Percentiles rank a stretch among this genome's conserved stretches.
phyloP scores from a whole-genome alignment of 2,113 vertebrate species.

The Diglossa brunneiventris region DNA sequence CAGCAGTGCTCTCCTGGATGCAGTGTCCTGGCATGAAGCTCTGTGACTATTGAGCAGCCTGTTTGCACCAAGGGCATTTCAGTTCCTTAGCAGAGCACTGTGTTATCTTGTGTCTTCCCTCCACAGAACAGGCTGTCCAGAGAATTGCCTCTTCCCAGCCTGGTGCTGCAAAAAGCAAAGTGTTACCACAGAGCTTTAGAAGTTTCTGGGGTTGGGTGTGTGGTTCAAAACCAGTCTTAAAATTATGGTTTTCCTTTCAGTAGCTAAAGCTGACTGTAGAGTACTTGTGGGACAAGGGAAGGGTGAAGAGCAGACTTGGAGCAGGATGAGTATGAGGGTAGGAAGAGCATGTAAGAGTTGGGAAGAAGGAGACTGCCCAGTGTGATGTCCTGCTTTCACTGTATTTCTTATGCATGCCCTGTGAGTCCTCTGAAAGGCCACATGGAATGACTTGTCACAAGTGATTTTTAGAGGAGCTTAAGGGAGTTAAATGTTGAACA shows the following conservation, averaged over 20 bases:
- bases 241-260: not conserved
- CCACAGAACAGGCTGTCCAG: not conserved
- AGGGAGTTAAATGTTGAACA: not conserved
- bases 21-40: not conserved
- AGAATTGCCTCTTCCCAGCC: not conserved
- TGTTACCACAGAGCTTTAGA: not conserved
- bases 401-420: not conserved
- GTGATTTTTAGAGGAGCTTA: not conserved
- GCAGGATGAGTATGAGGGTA: not conserved
- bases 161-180: not conserved
- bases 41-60: not conserved
- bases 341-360: not conserved
- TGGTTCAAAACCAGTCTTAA: not conserved
- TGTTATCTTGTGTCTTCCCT: not conserved
- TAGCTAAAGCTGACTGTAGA: not conserved
- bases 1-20: not conserved
- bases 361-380: not conserved
- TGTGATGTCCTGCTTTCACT: not conserved
- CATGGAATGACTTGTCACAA: not conserved
- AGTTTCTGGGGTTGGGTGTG: not conserved
- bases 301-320: not conserved
- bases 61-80: not conserved
- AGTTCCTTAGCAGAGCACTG: not conserved
- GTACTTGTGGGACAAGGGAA: not conserved
- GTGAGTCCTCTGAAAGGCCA: not conserved